These are phyloP conservation scores for Tribolium madens DNA, from an alignment of 1,140 invertebrate species.

Conservation along the genomic window DNA sequence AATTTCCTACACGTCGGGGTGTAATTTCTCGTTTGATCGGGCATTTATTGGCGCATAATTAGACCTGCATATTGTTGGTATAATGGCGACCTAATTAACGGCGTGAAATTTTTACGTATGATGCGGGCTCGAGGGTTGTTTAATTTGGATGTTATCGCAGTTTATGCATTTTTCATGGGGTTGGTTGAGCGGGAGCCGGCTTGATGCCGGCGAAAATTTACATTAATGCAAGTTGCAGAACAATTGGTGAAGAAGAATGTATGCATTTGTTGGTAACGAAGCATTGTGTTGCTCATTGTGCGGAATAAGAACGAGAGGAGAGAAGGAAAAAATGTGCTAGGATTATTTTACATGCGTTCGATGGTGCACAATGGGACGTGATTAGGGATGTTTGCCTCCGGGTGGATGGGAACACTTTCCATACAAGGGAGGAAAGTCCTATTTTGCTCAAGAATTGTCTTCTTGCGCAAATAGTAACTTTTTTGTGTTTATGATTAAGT, in stretches of 20 bases:
- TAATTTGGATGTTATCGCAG: slow-evolving; percentile 11
- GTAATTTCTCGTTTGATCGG: not conserved
- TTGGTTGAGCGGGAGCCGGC: not conserved
- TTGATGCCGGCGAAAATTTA: slow-evolving; percentile 11
- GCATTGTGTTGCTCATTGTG: slow-evolving; percentile 29
- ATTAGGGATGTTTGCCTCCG: slow-evolving; percentile 1
- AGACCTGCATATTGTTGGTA: not conserved
- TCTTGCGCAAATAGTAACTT: too few relatives aligned
- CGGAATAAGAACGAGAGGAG: slow-evolving; percentile 11
- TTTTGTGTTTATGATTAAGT: too few relatives aligned
- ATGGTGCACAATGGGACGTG: not conserved
- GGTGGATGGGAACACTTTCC: not conserved
- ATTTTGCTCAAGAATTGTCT: too few relatives aligned
- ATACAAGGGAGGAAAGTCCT: too few relatives aligned
- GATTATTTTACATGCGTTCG: slow-evolving; percentile 11
- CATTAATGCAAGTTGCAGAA: slow-evolving; percentile 29
- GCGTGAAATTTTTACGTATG: slow-evolving; percentile 1
- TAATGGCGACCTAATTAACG: slow-evolving; percentile 7
- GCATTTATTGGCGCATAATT: not conserved
- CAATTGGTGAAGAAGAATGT: slow-evolving; percentile 31
- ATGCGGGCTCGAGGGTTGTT: slow-evolving; percentile 8
- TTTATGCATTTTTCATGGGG: slow-evolving; percentile 24
- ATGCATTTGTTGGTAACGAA: slow-evolving; percentile 24
- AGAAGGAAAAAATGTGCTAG: not conserved
- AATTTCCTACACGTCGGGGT: not conserved